Percentiles rank a stretch among this genome's conserved stretches.
Conservation (phyloP, 2,888 invertebrate genomes). For the Escarpia spicata region DNA sequence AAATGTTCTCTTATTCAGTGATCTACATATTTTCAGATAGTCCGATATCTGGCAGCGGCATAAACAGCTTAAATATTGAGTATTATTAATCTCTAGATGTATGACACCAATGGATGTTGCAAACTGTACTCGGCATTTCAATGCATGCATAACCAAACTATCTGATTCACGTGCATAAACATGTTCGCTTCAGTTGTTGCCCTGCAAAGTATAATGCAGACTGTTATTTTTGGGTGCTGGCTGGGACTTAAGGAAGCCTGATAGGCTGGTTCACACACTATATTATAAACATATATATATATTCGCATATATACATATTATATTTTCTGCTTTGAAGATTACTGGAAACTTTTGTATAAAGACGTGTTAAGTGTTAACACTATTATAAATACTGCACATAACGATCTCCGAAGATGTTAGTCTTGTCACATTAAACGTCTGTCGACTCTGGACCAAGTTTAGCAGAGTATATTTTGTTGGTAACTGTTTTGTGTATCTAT, state of each 20-base stretch:
- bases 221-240: conserved; percentile 13
- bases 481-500: not conserved
- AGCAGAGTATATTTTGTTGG: conserved; percentile 16
- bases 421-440: not conserved
- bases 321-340: not conserved
- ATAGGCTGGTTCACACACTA: not conserved
- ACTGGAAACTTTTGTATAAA: conserved; percentile 7
- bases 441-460: not conserved
- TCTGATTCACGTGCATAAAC: not conserved
- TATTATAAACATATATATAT: not conserved
- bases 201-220: not conserved
- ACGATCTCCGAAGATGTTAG: not conserved
- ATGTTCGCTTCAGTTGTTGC: not conserved
- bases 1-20: conserved; percentile 10
- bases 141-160: not conserved
- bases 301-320: not conserved
- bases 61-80: not conserved
- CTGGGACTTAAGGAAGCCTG: not conserved
- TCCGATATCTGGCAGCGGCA: not conserved
- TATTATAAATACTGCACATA: not conserved
- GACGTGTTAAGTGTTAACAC: not conserved
- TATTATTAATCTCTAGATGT: conserved; percentile 1
- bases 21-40: conserved; percentile 6
- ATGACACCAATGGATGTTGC: not conserved
- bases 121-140: not conserved